A percentile compares a stretch with the other conserved stretches of the same genome.
Conservation (phyloP, 2,888 invertebrate species). For the Eutolmus rufibarbis region DNA sequence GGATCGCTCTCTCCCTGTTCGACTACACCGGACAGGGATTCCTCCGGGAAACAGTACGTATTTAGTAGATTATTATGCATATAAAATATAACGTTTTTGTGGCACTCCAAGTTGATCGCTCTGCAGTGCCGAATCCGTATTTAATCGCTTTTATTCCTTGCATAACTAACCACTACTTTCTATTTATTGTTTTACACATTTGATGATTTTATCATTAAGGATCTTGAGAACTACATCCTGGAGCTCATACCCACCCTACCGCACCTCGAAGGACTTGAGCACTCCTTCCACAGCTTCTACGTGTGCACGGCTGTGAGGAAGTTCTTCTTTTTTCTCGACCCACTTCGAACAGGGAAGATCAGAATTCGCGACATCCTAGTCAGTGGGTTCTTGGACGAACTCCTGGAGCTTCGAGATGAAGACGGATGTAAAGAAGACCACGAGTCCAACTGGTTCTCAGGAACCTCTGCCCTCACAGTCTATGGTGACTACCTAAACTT, state of each 20-base stretch:
- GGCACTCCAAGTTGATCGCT: too few species aligned
- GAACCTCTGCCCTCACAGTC: constrained; percentile 85
- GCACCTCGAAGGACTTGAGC: constrained; percentile 87
- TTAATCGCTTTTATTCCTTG: too few species aligned
- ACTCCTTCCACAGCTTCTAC: constrained; percentile 94
- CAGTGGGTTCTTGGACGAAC: constrained; percentile 89
- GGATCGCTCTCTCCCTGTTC: constrained; percentile 63
- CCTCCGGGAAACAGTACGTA: constrained; percentile 76
- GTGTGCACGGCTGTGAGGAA: constrained; percentile 95
- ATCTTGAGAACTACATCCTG: constrained; percentile 92
- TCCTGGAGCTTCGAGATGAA: constrained; percentile 86
- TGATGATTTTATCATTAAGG: constrained; percentile 66
- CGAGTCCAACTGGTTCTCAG: constrained; percentile 92
- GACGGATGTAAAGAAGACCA: constrained; percentile 82
- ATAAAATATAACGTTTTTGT: too few species aligned
- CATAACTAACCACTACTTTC: too few species aligned
- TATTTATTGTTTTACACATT: neutral
- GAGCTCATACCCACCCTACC: constrained; percentile 92
- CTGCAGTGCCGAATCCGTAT: too few species aligned
- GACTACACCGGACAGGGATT: constrained; percentile 93
- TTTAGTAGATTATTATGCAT: too few species aligned
- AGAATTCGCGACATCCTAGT: constrained; percentile 91
- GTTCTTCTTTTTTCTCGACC: constrained; percentile 95
- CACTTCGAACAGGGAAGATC: constrained; percentile 84
- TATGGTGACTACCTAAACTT: constrained; percentile 94